phyloP scores from a whole-genome alignment of 2,888 invertebrate genomes.

The Steromphala cineraria region DNA sequence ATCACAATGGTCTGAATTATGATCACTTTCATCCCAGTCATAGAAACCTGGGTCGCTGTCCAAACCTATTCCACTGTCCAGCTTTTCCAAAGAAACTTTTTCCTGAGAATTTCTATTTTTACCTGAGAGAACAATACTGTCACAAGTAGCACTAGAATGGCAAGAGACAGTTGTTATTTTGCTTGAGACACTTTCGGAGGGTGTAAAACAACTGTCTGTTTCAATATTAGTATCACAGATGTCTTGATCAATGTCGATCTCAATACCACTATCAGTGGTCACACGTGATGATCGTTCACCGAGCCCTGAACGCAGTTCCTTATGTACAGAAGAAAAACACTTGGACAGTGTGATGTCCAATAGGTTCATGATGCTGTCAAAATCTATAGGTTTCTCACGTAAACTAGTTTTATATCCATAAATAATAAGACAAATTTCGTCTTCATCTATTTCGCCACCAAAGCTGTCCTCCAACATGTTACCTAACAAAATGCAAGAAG shows the following conservation, averaged over 20 bases:
- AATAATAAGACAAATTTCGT: slow-evolving; percentile 40
- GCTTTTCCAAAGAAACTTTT: slow-evolving; percentile 22
- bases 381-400: slow-evolving; percentile 32
- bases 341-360: slow-evolving; percentile 27
- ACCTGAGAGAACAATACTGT: slow-evolving; percentile 16
- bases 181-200: slow-evolving; percentile 11
- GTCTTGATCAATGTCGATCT: slow-evolving; percentile 23
- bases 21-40: slow-evolving; percentile 29
- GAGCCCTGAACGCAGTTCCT: not conserved
- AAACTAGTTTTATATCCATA: slow-evolving; percentile 39
- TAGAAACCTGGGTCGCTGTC: slow-evolving; percentile 42
- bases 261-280: slow-evolving; percentile 39
- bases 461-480: slow-evolving; percentile 36
- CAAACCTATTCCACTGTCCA: slow-evolving; percentile 45
- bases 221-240: slow-evolving; percentile 30
- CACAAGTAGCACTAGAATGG: slow-evolving; percentile 14
- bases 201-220: slow-evolving; percentile 1
- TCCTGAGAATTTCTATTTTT: slow-evolving; percentile 10
- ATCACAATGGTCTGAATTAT: slow-evolving; percentile 27
- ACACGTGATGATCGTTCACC: slow-evolving; percentile 13
- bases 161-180: not conserved
- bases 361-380: slow-evolving; percentile 26
- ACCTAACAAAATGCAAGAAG: slow-evolving; percentile 26
- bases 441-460: slow-evolving; percentile 44
- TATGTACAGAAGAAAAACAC: not conserved